Conservation (phyloP, 2,113 vertebrate species). For the Gymnogyps californianus region DNA sequence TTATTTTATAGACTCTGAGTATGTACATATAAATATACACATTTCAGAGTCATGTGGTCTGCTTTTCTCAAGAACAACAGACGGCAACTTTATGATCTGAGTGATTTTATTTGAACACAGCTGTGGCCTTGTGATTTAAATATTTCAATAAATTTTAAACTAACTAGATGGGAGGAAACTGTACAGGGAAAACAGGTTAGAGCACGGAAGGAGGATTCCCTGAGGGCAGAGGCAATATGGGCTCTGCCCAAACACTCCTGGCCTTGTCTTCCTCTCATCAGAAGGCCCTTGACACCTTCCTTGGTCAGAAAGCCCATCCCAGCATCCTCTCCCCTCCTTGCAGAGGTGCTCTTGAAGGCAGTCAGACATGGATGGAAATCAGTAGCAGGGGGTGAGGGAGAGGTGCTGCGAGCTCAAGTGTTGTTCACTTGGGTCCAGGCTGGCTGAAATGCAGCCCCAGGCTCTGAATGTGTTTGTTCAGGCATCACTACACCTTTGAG, state of each 20-base stretch:
- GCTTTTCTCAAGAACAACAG: slow-evolving; percentile 44
- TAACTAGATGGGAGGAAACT: slow-evolving; percentile 46
- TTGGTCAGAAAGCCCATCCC: background rate
- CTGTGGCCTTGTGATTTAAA: slow-evolving; percentile 59
- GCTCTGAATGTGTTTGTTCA: background rate
- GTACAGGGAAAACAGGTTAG: background rate
- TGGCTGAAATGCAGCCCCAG: background rate
- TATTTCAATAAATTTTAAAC: slow-evolving; percentile 64
- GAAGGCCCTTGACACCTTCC: background rate
- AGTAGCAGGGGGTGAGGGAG: background rate
- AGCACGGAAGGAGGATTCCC: background rate
- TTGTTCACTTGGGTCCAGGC: background rate
- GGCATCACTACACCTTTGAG: background rate
- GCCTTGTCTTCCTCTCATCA: background rate
- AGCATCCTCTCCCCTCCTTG: background rate
- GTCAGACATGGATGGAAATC: background rate
- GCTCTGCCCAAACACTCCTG: background rate
- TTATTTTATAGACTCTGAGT: background rate
- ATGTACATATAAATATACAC: background rate
- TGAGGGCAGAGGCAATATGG: background rate
- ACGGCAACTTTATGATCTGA: slow-evolving; percentile 67
- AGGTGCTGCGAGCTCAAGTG: background rate
- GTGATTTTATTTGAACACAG: slow-evolving; percentile 64
- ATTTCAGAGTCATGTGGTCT: background rate
- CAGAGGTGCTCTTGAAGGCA: background rate